phyloP scores from a whole-genome alignment of 2,888 invertebrate genomes.

The Trachelus troglodyta region DNA sequence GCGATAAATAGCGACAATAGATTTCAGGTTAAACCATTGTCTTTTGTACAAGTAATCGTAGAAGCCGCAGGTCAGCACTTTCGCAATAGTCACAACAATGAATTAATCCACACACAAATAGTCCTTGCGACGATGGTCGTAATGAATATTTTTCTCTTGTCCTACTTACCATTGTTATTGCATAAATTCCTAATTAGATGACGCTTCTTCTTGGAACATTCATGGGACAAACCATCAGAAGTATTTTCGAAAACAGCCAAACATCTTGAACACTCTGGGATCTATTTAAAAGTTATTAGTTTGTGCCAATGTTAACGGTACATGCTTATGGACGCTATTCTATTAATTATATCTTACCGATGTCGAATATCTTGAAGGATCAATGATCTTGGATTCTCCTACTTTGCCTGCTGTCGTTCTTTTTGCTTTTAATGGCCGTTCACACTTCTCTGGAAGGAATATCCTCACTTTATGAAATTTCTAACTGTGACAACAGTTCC shows the following conservation, averaged over 20 bases:
- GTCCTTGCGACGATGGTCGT: not conserved
- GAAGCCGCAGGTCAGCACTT: not conserved
- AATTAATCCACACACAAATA: not conserved
- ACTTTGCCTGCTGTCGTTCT: not conserved
- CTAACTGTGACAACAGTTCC: constrained; percentile 15
- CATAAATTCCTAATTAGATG: not conserved
- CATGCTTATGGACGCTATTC: not conserved
- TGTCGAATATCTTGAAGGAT: not conserved
- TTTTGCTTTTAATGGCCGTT: not conserved
- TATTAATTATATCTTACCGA: not conserved
- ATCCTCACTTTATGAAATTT: constrained; percentile 11
- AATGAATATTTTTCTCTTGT: not conserved
- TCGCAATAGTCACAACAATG: not conserved
- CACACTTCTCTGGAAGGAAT: not conserved
- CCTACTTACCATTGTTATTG: constrained; percentile 9
- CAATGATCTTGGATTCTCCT: not conserved
- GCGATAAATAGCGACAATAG: not conserved
- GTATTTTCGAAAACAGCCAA: constrained; percentile 7
- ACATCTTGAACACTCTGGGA: not conserved
- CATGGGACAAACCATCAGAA: not conserved
- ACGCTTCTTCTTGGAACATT: not conserved
- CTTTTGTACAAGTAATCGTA: not conserved
- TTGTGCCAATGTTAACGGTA: not conserved
- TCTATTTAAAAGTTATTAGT: not conserved
- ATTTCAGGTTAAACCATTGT: not conserved